Percentiles rank a stretch among this genome's conserved stretches.
Conservation (phyloP, 2,113 vertebrate species). For the human (Homo sapiens) region GRCh38 chr4:105469001-105469500, state of each 20-base stretch:
- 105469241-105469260: neutral
- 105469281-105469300: neutral
- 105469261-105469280: neutral
- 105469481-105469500: neutral
- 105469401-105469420: neutral
- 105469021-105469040: neutral
- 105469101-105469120: neutral
- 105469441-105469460: neutral
- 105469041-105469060: neutral
- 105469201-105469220: neutral
- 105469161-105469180: neutral
- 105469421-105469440: constrained; percentile 13
- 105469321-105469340: neutral
- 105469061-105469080: neutral
- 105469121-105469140: neutral
- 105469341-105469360: neutral
- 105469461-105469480: neutral
- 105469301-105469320: neutral
- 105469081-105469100: neutral
- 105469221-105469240: neutral
- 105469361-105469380: neutral
- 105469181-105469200: neutral
- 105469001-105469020: neutral
- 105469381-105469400: neutral
- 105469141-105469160: neutral